Percentiles rank a stretch among this genome's conserved stretches.
Evolutionary conservation across 2,888 invertebrate genomes (phyloP).

Genomic region (Acronicta psi): DNA sequence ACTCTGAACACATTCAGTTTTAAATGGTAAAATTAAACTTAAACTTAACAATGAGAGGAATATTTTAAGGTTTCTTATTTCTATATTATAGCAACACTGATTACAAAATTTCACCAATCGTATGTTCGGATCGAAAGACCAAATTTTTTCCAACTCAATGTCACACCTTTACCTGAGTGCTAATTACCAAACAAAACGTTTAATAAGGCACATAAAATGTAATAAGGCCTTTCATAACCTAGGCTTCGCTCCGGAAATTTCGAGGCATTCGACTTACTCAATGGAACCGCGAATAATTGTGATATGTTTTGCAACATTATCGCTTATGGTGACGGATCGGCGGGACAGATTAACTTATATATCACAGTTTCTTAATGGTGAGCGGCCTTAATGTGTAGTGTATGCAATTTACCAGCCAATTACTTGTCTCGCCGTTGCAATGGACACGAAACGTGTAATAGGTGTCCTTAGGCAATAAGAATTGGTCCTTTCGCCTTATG

Average conservation of each 20-base stretch:
- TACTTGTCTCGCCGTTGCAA: neutral
- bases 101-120: neutral
- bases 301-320: conserved; percentile 41
- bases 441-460: neutral
- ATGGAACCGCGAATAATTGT: conserved; percentile 44
- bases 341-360: conserved; percentile 33
- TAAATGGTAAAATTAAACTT: no score
- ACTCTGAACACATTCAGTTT: no score
- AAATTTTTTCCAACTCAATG: conserved; percentile 5
- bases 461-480: neutral
- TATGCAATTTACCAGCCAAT: neutral
- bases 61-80: no score
- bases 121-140: conserved; percentile 1
- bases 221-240: conserved; percentile 50
- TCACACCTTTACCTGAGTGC: neutral
- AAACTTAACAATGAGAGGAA: no score
- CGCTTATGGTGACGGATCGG: conserved; percentile 28
- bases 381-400: conserved; percentile 24
- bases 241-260: conserved; percentile 56
- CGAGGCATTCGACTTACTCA: conserved; percentile 55
- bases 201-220: conserved; percentile 32
- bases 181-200: conserved; percentile 14
- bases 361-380: conserved; percentile 29
- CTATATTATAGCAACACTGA: no score
- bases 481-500: neutral